Percentiles rank a stretch among this genome's conserved stretches.
These are phyloP conservation scores for Heteronetta atricapilla DNA, from an alignment of 2,113 vertebrate genomes.

Conservation along the genomic window DNA sequence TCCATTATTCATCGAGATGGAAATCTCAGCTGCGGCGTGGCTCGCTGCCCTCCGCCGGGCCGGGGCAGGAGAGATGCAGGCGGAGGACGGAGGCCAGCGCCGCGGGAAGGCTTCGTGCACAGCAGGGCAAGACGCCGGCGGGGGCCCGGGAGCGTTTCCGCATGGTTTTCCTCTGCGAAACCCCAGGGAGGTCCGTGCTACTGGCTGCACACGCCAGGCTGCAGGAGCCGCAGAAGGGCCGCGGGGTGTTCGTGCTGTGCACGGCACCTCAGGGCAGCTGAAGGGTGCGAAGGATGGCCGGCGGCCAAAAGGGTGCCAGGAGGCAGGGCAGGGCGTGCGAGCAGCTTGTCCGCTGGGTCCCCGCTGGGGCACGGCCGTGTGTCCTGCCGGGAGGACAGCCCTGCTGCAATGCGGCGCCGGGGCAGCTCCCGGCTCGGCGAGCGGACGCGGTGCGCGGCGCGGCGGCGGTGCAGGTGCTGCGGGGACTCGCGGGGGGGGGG, in stretches of 20 bases:
- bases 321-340: not conserved
- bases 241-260: not conserved
- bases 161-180: not conserved
- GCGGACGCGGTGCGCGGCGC: not conserved
- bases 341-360: not conserved
- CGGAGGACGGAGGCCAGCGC: not conserved
- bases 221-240: not conserved
- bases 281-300: not conserved
- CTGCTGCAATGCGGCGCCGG: not conserved
- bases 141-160: not conserved
- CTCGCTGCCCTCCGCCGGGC: not conserved
- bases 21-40: slow-evolving; percentile 39
- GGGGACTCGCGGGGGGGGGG: not conserved
- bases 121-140: not conserved
- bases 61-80: not conserved
- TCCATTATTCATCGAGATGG: slow-evolving; percentile 69
- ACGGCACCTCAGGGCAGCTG: not conserved
- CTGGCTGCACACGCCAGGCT: not conserved
- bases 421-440: not conserved
- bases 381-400: not conserved
- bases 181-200: not conserved
- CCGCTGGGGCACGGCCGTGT: not conserved
- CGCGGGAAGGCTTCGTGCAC: not conserved
- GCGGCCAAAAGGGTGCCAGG: not conserved
- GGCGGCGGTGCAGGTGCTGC: not conserved